A percentile compares a stretch with the other conserved stretches of the same genome.
phyloP scores from a whole-genome alignment of 2,797 vertebrate genomes.

The Huso huso region DNA sequence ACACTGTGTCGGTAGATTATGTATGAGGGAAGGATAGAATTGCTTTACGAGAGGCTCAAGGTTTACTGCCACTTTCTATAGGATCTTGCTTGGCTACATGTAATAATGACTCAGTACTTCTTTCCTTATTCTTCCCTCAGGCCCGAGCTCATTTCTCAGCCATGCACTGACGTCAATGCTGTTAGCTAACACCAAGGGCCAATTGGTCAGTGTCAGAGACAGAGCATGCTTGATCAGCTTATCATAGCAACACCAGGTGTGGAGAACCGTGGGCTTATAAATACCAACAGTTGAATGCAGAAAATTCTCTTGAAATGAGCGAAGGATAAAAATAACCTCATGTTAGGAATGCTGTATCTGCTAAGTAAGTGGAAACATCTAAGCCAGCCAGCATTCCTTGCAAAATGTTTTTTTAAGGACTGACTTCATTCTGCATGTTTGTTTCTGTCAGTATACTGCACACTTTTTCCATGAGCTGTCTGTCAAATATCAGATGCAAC shows the following conservation, averaged over 20 bases:
- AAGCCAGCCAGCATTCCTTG: background rate
- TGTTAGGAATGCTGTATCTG: background rate
- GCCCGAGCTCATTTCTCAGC: conserved; percentile 47
- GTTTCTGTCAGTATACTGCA: too few species aligned
- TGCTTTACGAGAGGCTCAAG: background rate
- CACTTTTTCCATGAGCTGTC: too few species aligned
- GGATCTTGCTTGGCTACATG: conserved; percentile 34
- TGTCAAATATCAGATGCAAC: too few species aligned
- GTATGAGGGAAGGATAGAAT: background rate
- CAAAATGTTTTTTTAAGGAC: too few species aligned
- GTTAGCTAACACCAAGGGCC: conserved; percentile 33
- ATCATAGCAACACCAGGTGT: background rate
- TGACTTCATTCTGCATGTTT: too few species aligned
- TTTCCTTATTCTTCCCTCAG: conserved; percentile 40
- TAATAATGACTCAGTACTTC: conserved; percentile 39
- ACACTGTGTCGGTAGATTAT: background rate
- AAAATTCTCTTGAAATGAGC: background rate
- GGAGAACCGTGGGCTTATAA: background rate
- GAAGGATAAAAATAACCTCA: background rate
- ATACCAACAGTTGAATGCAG: conserved; percentile 1
- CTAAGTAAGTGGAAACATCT: background rate
- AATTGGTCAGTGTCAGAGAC: conserved; percentile 31
- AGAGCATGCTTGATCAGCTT: conserved; percentile 1
- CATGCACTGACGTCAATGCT: conserved; percentile 50
- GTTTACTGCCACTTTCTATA: conserved; percentile 9